Conservation (phyloP, 2,888 invertebrate species). For the Falcaria lacertinaria region DNA sequence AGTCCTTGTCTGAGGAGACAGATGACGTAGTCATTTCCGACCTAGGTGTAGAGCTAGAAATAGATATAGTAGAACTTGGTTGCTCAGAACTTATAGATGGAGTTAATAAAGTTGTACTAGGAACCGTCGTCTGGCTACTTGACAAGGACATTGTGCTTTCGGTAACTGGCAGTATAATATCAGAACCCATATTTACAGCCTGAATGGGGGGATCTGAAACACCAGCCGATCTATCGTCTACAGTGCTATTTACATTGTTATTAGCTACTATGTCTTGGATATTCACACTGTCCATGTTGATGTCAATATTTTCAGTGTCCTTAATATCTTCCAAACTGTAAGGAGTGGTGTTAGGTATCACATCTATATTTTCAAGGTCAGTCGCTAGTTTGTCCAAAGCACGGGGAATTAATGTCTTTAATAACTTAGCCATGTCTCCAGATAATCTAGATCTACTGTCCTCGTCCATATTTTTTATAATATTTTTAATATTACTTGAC, state of each 20-base stretch:
- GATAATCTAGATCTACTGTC: slow-evolving; percentile 68
- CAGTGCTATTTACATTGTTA: slow-evolving; percentile 58
- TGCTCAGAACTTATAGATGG: slow-evolving; percentile 9
- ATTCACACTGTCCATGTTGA: slow-evolving; percentile 29
- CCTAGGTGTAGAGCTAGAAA: slow-evolving; percentile 15
- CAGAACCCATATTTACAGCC: slow-evolving; percentile 53
- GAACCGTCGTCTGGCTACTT: slow-evolving; percentile 38
- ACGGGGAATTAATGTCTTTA: slow-evolving; percentile 73
- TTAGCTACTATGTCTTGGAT: slow-evolving; percentile 46
- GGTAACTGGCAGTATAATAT: slow-evolving; percentile 25
- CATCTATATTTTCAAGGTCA: slow-evolving; percentile 53
- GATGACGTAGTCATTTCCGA: slow-evolving; percentile 31
- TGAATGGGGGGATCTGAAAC: slow-evolving; percentile 26
- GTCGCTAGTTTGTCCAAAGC: slow-evolving; percentile 58
- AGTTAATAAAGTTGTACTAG: slow-evolving; percentile 15
- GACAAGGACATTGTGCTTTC: slow-evolving; percentile 35
- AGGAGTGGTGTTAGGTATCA: slow-evolving; percentile 61
- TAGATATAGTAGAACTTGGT: slow-evolving; percentile 12
- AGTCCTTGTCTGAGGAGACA: slow-evolving; percentile 32
- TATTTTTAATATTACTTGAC: slow-evolving; percentile 68
- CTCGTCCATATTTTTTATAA: slow-evolving; percentile 68
- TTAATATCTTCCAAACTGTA: slow-evolving; percentile 73
- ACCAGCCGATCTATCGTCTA: slow-evolving; percentile 28
- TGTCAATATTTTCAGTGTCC: slow-evolving; percentile 63
- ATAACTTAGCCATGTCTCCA: slow-evolving; percentile 73